These are phyloP conservation scores for Frankliniella fusca DNA, from an alignment of 2,888 invertebrate species.

Conservation along the genomic window DNA sequence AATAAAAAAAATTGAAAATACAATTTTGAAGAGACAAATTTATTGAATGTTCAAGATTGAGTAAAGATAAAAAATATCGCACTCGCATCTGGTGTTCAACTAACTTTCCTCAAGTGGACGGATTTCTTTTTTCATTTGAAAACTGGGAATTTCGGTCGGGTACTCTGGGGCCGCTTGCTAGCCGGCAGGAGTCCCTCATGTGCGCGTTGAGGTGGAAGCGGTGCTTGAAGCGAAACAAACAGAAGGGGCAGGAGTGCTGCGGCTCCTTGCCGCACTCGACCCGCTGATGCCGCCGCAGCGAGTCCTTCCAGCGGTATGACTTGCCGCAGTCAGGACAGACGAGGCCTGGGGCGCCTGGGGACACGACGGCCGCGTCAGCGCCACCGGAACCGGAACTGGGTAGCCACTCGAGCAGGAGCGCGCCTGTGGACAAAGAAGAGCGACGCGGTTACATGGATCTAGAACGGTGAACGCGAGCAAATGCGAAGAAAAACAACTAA, in stretches of 20 bases:
- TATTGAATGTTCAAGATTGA: neutral
- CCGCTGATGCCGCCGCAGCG: constrained; percentile 75
- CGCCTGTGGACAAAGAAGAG: neutral
- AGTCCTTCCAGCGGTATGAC: constrained; percentile 81
- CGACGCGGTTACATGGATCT: neutral
- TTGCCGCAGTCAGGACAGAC: constrained; percentile 72
- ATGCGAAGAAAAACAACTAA: no score
- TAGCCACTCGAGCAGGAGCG: neutral
- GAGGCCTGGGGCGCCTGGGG: constrained; percentile 19
- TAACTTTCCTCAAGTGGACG: no score
- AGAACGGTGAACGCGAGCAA: no score
- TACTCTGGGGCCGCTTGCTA: neutral
- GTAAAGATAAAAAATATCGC: neutral
- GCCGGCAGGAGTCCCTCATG: constrained; percentile 55
- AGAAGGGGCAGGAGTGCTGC: constrained; percentile 76
- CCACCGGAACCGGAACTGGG: neutral
- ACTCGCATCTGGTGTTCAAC: neutral
- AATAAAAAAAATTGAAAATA: no score
- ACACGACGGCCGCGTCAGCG: neutral
- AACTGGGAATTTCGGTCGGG: neutral
- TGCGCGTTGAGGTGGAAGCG: constrained; percentile 80
- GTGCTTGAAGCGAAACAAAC: constrained; percentile 76
- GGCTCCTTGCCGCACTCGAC: constrained; percentile 84
- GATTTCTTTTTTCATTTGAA: no score
- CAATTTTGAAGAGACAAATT: no score